These are phyloP conservation scores for Pachymerium ferrugineum DNA, from an alignment of 2,888 invertebrate genomes.

Conservation along the genomic window DNA sequence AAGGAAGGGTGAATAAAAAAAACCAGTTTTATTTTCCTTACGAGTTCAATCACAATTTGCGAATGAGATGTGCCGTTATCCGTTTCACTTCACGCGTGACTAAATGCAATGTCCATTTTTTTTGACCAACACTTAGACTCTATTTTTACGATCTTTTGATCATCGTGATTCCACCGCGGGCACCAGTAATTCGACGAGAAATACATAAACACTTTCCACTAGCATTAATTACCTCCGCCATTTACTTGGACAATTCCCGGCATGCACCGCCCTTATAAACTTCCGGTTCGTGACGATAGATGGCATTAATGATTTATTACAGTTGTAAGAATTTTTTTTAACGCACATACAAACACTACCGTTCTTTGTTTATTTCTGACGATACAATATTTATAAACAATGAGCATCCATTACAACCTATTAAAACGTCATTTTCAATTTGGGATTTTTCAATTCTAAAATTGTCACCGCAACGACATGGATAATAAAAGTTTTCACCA, in stretches of 20 bases:
- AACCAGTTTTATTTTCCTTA: neutral
- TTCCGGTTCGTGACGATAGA: too few species aligned
- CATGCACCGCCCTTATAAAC: neutral
- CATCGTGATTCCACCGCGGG: neutral
- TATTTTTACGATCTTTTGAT: neutral
- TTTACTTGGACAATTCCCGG: conserved; percentile 17
- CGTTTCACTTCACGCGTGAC: neutral
- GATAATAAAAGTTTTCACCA: neutral
- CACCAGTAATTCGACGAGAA: neutral
- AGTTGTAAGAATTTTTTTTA: too few species aligned
- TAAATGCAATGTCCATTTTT: neutral
- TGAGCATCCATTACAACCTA: neutral
- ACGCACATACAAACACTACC: neutral
- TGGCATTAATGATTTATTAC: too few species aligned
- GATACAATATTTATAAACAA: neutral
- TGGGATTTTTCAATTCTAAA: neutral
- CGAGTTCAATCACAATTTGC: conserved; percentile 10
- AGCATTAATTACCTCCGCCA: conserved; percentile 18
- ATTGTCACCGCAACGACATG: neutral
- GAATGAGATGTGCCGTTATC: neutral
- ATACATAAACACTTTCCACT: conserved; percentile 10
- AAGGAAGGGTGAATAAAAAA: too few species aligned
- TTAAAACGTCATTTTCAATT: neutral
- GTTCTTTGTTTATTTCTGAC: neutral
- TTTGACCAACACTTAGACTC: neutral